Base-by-base conservation (phyloP, 2,113 vertebrate species). In the Gavialis gangeticus region DNA sequence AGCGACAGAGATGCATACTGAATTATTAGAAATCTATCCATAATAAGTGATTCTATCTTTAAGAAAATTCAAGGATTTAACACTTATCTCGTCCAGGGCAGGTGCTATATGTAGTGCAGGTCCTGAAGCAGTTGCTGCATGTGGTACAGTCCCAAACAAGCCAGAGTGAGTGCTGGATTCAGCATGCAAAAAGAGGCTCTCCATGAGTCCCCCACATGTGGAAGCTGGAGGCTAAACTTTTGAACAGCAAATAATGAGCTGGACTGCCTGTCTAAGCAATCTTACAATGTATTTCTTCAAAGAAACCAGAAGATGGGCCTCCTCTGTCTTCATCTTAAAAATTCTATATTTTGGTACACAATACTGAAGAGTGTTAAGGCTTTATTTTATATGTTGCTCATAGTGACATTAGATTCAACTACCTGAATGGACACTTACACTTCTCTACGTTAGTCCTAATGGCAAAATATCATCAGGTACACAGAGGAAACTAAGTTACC, bases 401-500 rank as follows among this genome's bases (percentile, higher is more conserved):
- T 1, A 2, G n/a, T 10, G 2, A 5, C 46, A 28, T 59, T 85
- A 2, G 18, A 71, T 71, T 27, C 71, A 71, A 11, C 57, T 9
- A 59, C 25, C 2, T 37, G 30, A 66, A 21, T 13, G 18, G 21
- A 85, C n/a, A 12, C 34, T 5, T 9, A 91, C 85, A 18, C 10
- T 46, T 62, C 37, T 85, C 37, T 3, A 79, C 46, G 81, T 59
- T 91, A 37, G 0, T 12, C 85, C 12, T 46, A 12, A 69, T 89
- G 71, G 22, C 17, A 55, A 59, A 85, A 37, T 5, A 16, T 14
- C 4, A 88, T 30, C 24, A 66, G 19, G 9, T 30, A 24, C 82
- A 95, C 24, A 90, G 92, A 92, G 57, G 58, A 82, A 83, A 79
- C 62, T 82, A 75, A 37, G 59, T 54, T 79, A n/a, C 55, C 63